These are phyloP conservation scores for Drosophila saltans DNA, from an alignment of 1,140 invertebrate genomes.

Conservation along the genomic window DNA sequence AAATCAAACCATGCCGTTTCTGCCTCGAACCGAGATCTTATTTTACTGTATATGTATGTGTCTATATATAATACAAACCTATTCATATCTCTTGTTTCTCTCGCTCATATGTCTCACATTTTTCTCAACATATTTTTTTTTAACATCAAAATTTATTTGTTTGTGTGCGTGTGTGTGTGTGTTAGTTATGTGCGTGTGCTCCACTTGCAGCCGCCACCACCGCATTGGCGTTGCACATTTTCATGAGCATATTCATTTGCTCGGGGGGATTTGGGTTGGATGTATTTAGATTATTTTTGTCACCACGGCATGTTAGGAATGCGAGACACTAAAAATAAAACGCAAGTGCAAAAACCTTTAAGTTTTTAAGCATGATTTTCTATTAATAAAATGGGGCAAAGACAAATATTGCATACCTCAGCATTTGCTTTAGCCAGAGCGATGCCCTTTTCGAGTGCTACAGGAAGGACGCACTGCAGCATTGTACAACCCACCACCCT, in stretches of 20 bases:
- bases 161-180: conserved; percentile 26
- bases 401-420: conserved; percentile 23
- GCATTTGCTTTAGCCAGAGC: conserved; percentile 2
- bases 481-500: background rate
- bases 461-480: background rate
- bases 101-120: background rate
- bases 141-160: background rate
- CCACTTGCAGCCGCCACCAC: conserved; percentile 45
- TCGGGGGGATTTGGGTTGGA: conserved; percentile 28
- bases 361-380: conserved; percentile 36
- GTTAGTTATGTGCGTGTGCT: conserved; percentile 49
- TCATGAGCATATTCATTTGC: conserved; percentile 44
- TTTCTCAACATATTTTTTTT: no score
- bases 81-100: conserved; percentile 3
- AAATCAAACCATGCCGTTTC: background rate
- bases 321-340: conserved; percentile 63
- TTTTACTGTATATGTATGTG: background rate
- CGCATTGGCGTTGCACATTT: conserved; percentile 44
- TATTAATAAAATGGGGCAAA: conserved; percentile 47
- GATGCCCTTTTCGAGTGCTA: background rate
- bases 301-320: conserved; percentile 70
- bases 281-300: conserved; percentile 48
- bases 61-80: background rate
- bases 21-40: background rate
- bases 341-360: conserved; percentile 78